Evolutionary conservation across 1,140 invertebrate genomes (phyloP).

Genomic region (Drosophila lacteicornis): DNA sequence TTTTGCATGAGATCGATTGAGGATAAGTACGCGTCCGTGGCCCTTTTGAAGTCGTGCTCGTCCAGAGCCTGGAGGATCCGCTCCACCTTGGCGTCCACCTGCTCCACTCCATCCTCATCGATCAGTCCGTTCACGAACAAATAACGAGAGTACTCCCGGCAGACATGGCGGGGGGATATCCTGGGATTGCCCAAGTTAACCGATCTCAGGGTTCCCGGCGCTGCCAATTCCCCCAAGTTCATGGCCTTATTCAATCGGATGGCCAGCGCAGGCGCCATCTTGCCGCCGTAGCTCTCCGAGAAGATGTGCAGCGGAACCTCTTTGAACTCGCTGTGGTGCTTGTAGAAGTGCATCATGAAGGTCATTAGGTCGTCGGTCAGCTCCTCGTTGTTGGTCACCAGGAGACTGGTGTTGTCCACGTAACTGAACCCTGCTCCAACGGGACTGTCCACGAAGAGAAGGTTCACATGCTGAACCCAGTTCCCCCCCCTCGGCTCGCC

Average conservation of each 20-base stretch:
- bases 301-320: conserved; percentile 92
- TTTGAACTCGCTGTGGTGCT: conserved; percentile 88
- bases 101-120: conserved; percentile 86
- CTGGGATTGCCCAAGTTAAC: conserved; percentile 94
- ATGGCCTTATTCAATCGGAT: conserved; percentile 87
- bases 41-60: conserved; percentile 27
- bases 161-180: conserved; percentile 93
- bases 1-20: conserved; percentile 29
- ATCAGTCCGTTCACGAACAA: conserved; percentile 86
- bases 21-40: conserved; percentile 23
- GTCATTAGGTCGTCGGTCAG: conserved; percentile 92
- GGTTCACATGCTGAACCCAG: conserved; percentile 92
- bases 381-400: conserved; percentile 87
- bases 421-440: conserved; percentile 96
- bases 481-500: conserved; percentile 88
- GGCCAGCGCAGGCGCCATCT: conserved; percentile 94
- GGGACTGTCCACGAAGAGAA: conserved; percentile 95
- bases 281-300: conserved; percentile 96
- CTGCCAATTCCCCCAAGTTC: conserved; percentile 86
- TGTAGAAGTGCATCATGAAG: conserved; percentile 89
- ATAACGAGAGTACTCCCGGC: conserved; percentile 91
- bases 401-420: conserved; percentile 87
- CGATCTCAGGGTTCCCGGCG: conserved; percentile 89
- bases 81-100: conserved; percentile 78
- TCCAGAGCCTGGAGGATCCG: conserved; percentile 86